These are phyloP conservation scores for Thereva unica DNA, from an alignment of 2,888 invertebrate species.

Conservation along the genomic window DNA sequence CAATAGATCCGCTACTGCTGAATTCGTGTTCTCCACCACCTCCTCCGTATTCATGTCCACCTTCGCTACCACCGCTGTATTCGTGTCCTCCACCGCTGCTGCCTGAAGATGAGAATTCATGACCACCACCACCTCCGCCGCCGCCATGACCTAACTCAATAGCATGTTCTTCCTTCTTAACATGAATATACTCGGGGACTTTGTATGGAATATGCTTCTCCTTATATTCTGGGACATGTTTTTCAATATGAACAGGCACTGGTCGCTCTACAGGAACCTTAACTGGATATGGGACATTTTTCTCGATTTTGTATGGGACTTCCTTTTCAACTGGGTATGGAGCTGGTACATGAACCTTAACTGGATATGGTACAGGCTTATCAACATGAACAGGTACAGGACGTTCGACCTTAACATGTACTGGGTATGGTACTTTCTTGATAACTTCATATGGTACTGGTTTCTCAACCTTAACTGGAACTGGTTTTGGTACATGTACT, in stretches of 20 bases:
- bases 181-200: slow-evolving; percentile 67
- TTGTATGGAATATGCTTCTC: slow-evolving; percentile 74
- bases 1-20: slow-evolving; percentile 15
- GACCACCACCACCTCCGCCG: slow-evolving; percentile 46
- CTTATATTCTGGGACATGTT: slow-evolving; percentile 69
- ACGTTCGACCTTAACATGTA: slow-evolving; percentile 66
- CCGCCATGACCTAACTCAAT: slow-evolving; percentile 46
- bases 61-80: slow-evolving; percentile 1
- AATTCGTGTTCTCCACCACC: neutral
- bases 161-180: slow-evolving; percentile 58
- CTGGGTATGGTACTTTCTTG: slow-evolving; percentile 69
- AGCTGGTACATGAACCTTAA: slow-evolving; percentile 70
- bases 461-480: slow-evolving; percentile 67
- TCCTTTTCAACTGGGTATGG: slow-evolving; percentile 72
- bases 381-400: slow-evolving; percentile 71
- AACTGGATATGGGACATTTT: slow-evolving; percentile 71
- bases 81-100: slow-evolving; percentile 30
- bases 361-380: slow-evolving; percentile 75
- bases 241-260: slow-evolving; percentile 75
- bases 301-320: slow-evolving; percentile 69
- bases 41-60: neutral
- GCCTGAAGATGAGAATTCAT: slow-evolving; percentile 41
- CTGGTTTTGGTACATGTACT: slow-evolving; percentile 64
- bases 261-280: slow-evolving; percentile 71
- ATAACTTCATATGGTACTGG: slow-evolving; percentile 66